Conservation (phyloP, 2,797 vertebrate species). For the Alca torda region DNA sequence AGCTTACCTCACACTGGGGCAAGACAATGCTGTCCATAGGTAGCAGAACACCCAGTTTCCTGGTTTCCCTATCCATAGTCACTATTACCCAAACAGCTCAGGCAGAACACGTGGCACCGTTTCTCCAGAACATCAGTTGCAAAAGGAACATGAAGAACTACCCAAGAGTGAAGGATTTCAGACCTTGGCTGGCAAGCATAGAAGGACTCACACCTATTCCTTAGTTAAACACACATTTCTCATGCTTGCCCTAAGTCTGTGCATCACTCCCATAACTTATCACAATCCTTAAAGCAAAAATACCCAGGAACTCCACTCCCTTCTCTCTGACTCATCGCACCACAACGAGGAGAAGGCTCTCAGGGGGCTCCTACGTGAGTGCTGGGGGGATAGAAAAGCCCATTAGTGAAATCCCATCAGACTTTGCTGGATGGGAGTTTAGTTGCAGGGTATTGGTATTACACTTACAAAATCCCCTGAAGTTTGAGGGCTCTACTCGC, state of each 20-base stretch:
- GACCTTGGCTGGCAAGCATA: rapidly evolving
- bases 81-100: neutral
- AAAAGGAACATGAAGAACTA: neutral
- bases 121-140: neutral
- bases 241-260: neutral
- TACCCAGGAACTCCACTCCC: neutral
- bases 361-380: rapidly evolving
- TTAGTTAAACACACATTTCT: neutral
- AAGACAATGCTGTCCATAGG: rapidly evolving
- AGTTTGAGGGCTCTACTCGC: neutral
- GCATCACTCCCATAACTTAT: neutral
- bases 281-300: neutral
- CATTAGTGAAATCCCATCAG: neutral
- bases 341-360: neutral
- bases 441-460: neutral
- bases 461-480: neutral
- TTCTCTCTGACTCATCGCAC: neutral
- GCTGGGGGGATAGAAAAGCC: neutral
- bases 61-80: neutral
- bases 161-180: neutral
- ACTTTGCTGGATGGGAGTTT: neutral
- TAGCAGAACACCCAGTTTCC: too few species aligned
- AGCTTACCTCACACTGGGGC: too few species aligned
- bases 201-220: neutral
- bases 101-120: rapidly evolving